Percentiles rank a stretch among this genome's conserved stretches.
phyloP scores from a whole-genome alignment of 2,888 invertebrate genomes.

The Volucella zonaria region DNA sequence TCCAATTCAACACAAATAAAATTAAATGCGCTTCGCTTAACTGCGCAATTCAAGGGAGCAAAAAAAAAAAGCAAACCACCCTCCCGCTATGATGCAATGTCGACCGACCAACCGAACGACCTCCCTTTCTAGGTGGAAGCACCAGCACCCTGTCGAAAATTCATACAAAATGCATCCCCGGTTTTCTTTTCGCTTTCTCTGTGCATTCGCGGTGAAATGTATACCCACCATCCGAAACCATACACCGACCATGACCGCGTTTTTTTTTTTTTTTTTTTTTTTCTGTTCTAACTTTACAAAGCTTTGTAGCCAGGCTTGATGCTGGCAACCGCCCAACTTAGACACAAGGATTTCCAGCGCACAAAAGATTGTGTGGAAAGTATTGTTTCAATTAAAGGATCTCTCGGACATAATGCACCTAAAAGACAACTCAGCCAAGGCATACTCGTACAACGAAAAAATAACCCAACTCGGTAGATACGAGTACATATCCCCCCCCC shows the following conservation, averaged over 20 bases:
- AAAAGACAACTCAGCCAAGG: slow-evolving; percentile 56
- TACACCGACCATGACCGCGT: slow-evolving; percentile 67
- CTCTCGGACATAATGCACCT: slow-evolving; percentile 64
- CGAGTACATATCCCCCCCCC: background rate
- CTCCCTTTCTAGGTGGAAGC: slow-evolving; percentile 40
- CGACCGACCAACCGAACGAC: background rate
- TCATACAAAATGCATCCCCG: slow-evolving; percentile 54
- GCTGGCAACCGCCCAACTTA: slow-evolving; percentile 14
- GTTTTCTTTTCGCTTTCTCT: slow-evolving; percentile 21
- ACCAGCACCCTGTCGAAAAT: slow-evolving; percentile 45
- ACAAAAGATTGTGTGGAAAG: background rate
- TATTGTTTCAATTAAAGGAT: slow-evolving; percentile 67
- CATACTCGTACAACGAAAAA: background rate
- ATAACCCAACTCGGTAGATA: background rate
- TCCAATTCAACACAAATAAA: slow-evolving; percentile 72
- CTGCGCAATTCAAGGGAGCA: slow-evolving; percentile 52
- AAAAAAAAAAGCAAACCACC: slow-evolving; percentile 8
- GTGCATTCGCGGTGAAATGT: slow-evolving; percentile 65
- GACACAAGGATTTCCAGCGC: slow-evolving; percentile 30
- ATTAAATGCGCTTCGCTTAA: slow-evolving; percentile 71
- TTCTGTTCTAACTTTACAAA: background rate
- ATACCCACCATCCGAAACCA: slow-evolving; percentile 52
- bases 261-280: slow-evolving; percentile 51
- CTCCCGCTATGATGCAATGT: slow-evolving; percentile 4
- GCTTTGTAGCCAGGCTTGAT: too few species aligned